Base-by-base conservation (phyloP, 2,888 invertebrate species). In the Eupeodes luniger region DNA sequence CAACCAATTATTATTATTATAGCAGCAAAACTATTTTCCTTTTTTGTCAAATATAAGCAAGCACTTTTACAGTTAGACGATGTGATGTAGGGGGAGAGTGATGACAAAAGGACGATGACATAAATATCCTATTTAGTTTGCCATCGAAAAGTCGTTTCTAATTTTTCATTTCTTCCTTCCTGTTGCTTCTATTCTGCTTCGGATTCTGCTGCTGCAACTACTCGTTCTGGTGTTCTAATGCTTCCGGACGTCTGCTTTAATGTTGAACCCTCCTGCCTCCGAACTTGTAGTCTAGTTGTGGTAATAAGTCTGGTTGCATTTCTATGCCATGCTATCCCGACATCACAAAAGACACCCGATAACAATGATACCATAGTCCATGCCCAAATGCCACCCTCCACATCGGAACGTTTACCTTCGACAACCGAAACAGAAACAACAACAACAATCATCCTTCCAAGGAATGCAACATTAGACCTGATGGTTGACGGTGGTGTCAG, bases 291-390 rank as follows among this genome's bases (percentile, higher is more conserved):
- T 44, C 57, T 57, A 14, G 77, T 87, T 80, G 80, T 57, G 40
- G 80, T 77, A 76, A 81, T 87, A 77, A 77, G 83, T 87, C 44
- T 80, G 83, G 72, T 70, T 76, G 76, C 83, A 76, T 67, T 80
- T 67, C 79, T 74, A 36, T 88, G 88, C 69, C 77, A 81, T 49
- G 88, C 77, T 34, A 88, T 84, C 49, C 88, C 88, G 47, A 88
- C 88, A 59, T 59, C 87, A 87, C 87, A 87, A 76, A 87, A 87
- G 83, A 7, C 80, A 77, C 51, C 77, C 36, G 76, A 83, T 53
- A 70, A 80, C 80, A 87, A 87, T 77, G 80, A 80, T 36, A 83
- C 83, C 14, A 27, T 75, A 51, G 64, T 36, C 11, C 75, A 70
- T 55, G 69, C 36, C 12, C 79, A 72, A 55, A 49, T 51, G 47